Conservation (phyloP, 2,113 vertebrate genomes). For the Chlorodrepanis virens region DNA sequence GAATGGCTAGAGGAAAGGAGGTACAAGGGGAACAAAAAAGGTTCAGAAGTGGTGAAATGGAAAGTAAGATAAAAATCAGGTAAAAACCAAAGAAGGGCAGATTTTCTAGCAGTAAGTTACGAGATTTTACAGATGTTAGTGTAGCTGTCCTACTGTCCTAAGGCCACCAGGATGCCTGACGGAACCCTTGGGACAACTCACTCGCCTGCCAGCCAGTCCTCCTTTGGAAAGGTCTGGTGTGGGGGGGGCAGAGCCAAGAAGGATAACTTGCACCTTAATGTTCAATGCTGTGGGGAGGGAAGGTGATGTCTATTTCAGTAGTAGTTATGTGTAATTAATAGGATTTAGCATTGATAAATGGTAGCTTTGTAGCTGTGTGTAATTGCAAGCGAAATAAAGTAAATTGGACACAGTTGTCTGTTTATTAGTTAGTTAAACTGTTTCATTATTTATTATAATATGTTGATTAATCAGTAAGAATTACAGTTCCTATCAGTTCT, state of each 20-base stretch:
- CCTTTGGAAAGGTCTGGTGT: not conserved
- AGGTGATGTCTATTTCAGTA: not conserved
- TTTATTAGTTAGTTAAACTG: not conserved
- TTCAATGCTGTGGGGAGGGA: not conserved
- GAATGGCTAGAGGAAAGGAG: not conserved
- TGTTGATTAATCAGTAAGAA: not conserved
- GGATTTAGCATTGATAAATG: not conserved
- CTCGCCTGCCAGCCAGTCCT: fast-evolving
- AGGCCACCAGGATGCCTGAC: not conserved
- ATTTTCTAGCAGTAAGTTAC: not conserved
- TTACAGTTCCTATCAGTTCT: not conserved
- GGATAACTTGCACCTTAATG: not conserved
- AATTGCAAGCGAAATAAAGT: not conserved
- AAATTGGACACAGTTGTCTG: not conserved
- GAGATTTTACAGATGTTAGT: not conserved
- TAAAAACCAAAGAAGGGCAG: not conserved
- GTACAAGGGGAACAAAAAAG: not conserved
- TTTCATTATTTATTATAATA: not conserved
- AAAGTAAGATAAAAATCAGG: not conserved
- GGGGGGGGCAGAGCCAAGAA: not conserved
- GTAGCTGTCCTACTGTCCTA: not conserved
- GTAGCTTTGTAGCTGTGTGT: not conserved
- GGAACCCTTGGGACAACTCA: fast-evolving
- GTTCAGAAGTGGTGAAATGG: not conserved
- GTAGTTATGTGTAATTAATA: not conserved